Conservation (phyloP, 2,888 invertebrate genomes). For the Agapostemon virescens region DNA sequence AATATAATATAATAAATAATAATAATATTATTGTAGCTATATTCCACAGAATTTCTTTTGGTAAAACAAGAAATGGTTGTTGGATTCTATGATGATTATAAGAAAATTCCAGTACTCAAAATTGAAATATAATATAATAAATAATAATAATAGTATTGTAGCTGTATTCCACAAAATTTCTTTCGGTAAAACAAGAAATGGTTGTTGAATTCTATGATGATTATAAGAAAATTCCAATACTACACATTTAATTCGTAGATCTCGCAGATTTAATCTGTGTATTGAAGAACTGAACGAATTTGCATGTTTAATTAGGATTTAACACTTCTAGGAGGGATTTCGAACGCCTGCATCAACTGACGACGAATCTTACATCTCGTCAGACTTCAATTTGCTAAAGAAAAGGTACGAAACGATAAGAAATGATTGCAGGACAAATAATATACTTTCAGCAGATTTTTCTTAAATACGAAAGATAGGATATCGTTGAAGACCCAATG, state of each 20-base stretch:
- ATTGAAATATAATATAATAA: too few relatives aligned
- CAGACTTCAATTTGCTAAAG: slow-evolving; percentile 69
- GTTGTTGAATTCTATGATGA: too few relatives aligned
- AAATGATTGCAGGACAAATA: not conserved
- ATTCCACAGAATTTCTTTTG: too few relatives aligned
- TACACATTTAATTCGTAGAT: not conserved
- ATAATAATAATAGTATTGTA: too few relatives aligned
- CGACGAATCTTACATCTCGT: slow-evolving; percentile 64
- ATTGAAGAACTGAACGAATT: too few relatives aligned
- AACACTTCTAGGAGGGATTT: slow-evolving; percentile 60
- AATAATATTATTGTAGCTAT: too few relatives aligned
- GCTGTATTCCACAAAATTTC: too few relatives aligned
- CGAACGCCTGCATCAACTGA: slow-evolving; percentile 63
- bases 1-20: too few relatives aligned
- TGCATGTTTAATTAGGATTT: not conserved
- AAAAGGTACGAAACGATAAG: slow-evolving; percentile 31
- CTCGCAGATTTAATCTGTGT: not conserved
- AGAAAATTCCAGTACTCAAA: too few relatives aligned
- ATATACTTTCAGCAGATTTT: not conserved
- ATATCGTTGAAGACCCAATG: not conserved
- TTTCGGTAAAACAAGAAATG: too few relatives aligned
- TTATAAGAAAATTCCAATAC: not conserved
- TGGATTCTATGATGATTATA: too few relatives aligned
- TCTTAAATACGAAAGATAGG: not conserved
- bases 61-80: too few relatives aligned